Percentiles rank a stretch among this genome's conserved stretches.
Conservation (phyloP, 1,140 invertebrate species). For the Tigriopus japonicus region DNA sequence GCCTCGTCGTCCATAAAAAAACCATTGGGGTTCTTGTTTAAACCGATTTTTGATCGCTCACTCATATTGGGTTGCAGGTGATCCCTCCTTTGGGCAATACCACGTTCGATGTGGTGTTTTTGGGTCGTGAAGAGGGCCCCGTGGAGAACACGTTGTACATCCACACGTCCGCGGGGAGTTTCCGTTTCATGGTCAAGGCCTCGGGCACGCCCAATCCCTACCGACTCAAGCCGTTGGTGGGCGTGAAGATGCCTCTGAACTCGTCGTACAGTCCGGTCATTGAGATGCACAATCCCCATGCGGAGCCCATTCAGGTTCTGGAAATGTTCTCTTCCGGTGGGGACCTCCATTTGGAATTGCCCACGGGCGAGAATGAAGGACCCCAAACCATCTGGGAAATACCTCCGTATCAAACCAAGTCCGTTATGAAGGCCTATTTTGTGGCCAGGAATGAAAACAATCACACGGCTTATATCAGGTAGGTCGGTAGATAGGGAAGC, state of each 20-base stretch:
- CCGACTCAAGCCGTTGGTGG: conserved; percentile 65
- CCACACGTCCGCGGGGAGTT: conserved; percentile 67
- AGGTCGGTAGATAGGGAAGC: too few species aligned
- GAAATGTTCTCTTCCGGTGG: conserved; percentile 75
- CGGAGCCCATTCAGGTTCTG: conserved; percentile 57
- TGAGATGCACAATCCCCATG: conserved; percentile 81
- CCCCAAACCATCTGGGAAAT: conserved; percentile 68
- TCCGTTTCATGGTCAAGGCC: conserved; percentile 46
- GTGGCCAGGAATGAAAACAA: conserved; percentile 52
- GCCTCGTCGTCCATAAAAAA: too few species aligned
- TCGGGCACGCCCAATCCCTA: conserved; percentile 67
- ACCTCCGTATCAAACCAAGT: conserved; percentile 66
- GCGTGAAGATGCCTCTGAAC: conserved; percentile 73
- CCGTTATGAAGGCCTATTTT: conserved; percentile 68
- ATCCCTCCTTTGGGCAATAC: conserved; percentile 77
- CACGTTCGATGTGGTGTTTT: conserved; percentile 83
- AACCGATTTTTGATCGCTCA: too few species aligned
- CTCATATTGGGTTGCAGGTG: too few species aligned
- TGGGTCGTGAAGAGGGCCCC: conserved; percentile 69
- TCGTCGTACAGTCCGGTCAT: conserved; percentile 73
- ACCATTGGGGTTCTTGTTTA: too few species aligned
- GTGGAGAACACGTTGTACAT: conserved; percentile 74
- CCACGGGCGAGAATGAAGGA: conserved; percentile 54
- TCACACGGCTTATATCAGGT: conserved; percentile 57
- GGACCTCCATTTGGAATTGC: conserved; percentile 74